Percentiles rank a stretch among this genome's conserved stretches.
Conservation (phyloP, 2,113 vertebrate species). For the Kryptolebias marmoratus region DNA sequence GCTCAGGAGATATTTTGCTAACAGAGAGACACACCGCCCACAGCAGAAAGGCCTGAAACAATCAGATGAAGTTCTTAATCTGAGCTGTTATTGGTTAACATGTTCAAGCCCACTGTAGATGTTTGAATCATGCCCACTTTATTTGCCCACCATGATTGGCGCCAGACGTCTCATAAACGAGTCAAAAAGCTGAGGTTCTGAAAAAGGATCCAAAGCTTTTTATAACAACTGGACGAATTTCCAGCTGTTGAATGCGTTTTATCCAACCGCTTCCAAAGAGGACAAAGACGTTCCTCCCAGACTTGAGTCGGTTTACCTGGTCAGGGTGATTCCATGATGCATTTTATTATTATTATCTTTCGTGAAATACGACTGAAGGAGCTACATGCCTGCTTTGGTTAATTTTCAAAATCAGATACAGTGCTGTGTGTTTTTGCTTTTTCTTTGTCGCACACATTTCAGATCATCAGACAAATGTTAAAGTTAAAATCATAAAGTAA, state of each 20-base stretch:
- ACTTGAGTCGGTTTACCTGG: constrained; percentile 5
- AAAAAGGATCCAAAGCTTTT: constrained; percentile 31
- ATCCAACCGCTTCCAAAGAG: constrained; percentile 33
- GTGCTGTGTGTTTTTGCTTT: background rate
- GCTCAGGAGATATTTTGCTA: too few species aligned
- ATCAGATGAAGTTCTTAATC: too few species aligned
- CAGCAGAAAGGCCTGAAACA: too few species aligned
- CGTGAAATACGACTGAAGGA: constrained; percentile 18
- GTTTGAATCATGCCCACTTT: too few species aligned
- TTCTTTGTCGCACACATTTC: too few species aligned
- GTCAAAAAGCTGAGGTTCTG: background rate
- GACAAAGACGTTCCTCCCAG: constrained; percentile 32
- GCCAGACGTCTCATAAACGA: background rate
- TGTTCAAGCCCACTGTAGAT: too few species aligned
- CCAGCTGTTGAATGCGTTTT: constrained; percentile 27
- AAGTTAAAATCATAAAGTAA: too few species aligned
- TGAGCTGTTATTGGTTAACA: too few species aligned
- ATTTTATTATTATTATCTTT: constrained; percentile 14
- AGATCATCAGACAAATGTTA: too few species aligned
- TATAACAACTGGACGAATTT: constrained; percentile 30
- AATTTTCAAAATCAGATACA: background rate
- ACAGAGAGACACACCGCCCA: too few species aligned
- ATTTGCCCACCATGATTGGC: too few species aligned
- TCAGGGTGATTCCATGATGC: background rate
- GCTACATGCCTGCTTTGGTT: constrained; percentile 5